Base-by-base conservation (phyloP, 2,113 vertebrate species). In the Todiramphus saurophagus region DNA sequence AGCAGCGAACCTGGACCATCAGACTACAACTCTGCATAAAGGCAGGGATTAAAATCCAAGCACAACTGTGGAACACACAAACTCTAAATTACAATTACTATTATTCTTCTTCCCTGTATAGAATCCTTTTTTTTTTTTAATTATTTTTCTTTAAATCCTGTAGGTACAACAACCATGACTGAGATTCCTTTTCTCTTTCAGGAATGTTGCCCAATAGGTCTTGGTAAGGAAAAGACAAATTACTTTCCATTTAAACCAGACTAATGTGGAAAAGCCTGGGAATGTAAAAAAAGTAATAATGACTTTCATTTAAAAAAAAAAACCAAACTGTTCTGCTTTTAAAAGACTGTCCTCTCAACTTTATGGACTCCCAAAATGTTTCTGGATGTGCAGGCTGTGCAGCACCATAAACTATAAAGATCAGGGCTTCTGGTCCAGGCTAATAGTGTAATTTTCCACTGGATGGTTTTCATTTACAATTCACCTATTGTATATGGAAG, bases 371-470 rank as follows among this genome's bases (percentile, higher is more conserved):
- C 55, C 13, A 84, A 44, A 86, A 72, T 9, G 23, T 82, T 93
- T 87, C 17, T 72, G 58, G 76, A 60, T 68, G 35, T 24, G 37
- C 28, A 83, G 59, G n/a, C 66, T 84, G 48, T 83, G 62, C 41
- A 81, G 35, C 33, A 88, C 39, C 69, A 68, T 75, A 89, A 95
- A 94, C 73, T n/a, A 21, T 46, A 67, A 91, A 81, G 87, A 91
- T 75, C 41, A 90, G 33, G 83, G 59, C 35, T 84, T 78, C 62
- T 74, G 89, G 92, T 89, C 35, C 35, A 64, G 81, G 81, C 46
- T 90, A 96, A 91, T 44, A 81, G 69, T 30, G 41, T 83, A 93
- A 94, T 95, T 96, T 97, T 95, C 84, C 84, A 94, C 12, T 13
- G 67, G 35, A 86, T 88, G 60, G 30, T 66, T 96, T 95, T 91